These are phyloP conservation scores for Tineola bisselliella DNA, from an alignment of 2,888 invertebrate genomes.

Conservation along the genomic window DNA sequence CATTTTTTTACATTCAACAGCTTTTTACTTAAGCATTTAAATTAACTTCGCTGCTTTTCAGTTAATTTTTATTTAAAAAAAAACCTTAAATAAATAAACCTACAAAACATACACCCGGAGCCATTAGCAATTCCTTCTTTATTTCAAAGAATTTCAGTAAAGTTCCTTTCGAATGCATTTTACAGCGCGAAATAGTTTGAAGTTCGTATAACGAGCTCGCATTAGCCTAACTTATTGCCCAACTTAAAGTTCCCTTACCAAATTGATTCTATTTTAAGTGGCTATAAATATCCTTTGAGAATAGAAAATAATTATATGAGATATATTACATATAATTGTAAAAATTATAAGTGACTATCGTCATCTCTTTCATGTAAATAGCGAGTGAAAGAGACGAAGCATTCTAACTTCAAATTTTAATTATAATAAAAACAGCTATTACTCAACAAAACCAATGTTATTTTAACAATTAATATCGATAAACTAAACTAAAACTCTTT, in stretches of 20 bases:
- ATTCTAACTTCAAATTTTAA: too few species aligned
- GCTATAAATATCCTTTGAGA: too few species aligned
- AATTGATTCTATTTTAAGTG: neutral
- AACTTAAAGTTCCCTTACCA: neutral
- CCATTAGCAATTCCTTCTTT: neutral
- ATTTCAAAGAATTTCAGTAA: neutral
- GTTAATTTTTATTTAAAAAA: too few species aligned
- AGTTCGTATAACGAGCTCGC: neutral
- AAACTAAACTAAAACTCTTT: neutral
- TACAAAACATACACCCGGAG: too few species aligned
- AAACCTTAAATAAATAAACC: too few species aligned
- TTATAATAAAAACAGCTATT: neutral
- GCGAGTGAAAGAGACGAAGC: too few species aligned
- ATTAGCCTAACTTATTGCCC: neutral
- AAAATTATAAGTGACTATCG: too few species aligned
- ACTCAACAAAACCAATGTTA: neutral
- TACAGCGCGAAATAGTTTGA: neutral
- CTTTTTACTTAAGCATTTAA: neutral
- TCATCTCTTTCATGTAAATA: too few species aligned
- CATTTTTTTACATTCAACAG: neutral
- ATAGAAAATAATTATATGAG: too few species aligned
- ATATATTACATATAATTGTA: too few species aligned
- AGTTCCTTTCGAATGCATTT: neutral
- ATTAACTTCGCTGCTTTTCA: neutral
- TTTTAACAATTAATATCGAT: neutral